These are phyloP conservation scores for Apostichopus californicus DNA, from an alignment of 35 echinoderm and acorn worm genomes.

Conservation along the genomic window DNA sequence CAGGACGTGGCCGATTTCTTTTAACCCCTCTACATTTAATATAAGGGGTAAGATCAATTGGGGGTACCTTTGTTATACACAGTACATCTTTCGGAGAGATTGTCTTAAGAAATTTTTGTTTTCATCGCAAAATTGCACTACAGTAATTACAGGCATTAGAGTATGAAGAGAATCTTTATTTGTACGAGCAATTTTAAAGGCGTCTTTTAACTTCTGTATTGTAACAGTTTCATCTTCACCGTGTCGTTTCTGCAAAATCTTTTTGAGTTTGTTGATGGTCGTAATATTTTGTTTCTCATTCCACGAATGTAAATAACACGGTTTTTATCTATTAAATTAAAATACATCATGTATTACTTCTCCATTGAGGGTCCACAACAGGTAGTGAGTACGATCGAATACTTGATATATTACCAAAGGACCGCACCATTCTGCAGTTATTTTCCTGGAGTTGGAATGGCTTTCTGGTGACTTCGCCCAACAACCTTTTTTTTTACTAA, in stretches of 20 bases:
- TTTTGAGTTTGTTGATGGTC: background rate
- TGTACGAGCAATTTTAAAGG: background rate
- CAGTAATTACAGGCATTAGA: too few species aligned
- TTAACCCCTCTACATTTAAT: too few species aligned
- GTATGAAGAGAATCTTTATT: background rate
- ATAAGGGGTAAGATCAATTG: too few species aligned
- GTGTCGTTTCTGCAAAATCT: background rate
- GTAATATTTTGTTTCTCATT: constrained; percentile 37
- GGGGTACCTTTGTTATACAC: too few species aligned
- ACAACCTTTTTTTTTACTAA: too few species aligned
- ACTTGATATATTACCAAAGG: constrained; percentile 38
- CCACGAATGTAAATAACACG: background rate
- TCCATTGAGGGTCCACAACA: constrained; percentile 35
- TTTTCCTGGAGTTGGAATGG: too few species aligned
- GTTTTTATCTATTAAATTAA: constrained; percentile 36
- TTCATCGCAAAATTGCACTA: too few species aligned
- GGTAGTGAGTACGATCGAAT: background rate
- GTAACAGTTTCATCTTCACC: background rate
- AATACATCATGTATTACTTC: constrained; percentile 39
- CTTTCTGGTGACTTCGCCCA: too few species aligned
- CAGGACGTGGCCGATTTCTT: too few species aligned
- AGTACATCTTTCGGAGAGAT: too few species aligned
- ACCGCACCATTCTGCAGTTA: constrained; percentile 23
- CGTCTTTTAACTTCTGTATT: background rate
- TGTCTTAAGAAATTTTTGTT: too few species aligned